These are phyloP conservation scores for Hapalemur alaotrensis DNA, from an alignment of 2,797 vertebrate species.

Conservation along the genomic window DNA sequence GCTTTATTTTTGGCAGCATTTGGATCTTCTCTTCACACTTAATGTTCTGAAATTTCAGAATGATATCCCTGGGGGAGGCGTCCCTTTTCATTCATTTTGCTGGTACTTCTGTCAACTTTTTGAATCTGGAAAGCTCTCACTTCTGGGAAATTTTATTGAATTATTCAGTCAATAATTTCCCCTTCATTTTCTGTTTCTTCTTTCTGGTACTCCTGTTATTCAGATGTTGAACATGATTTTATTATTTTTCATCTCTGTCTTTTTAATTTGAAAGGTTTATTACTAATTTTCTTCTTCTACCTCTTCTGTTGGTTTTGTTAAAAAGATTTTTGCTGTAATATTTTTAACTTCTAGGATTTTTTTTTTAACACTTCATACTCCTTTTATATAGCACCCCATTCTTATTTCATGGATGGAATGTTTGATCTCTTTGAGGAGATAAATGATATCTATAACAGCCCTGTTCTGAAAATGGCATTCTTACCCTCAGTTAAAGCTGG, in stretches of 20 bases:
- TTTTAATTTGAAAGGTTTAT: constrained; percentile 28
- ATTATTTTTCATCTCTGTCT: constrained; percentile 22
- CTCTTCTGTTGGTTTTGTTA: neutral
- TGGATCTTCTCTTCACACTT: neutral
- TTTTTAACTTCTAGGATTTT: constrained; percentile 30
- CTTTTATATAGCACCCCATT: neutral
- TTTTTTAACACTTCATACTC: neutral
- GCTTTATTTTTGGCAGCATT: neutral
- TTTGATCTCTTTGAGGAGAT: neutral
- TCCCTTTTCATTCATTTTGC: neutral
- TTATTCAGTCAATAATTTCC: constrained; percentile 17
- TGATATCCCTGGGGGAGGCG: neutral
- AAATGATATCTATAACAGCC: too few species aligned
- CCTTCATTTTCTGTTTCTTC: neutral
- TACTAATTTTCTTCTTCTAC: constrained; percentile 22
- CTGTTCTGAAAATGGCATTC: neutral
- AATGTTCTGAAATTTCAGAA: neutral
- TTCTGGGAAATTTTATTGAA: constrained; percentile 8
- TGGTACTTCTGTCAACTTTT: neutral
- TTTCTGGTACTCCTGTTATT: neutral
- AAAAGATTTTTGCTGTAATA: neutral
- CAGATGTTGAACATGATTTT: neutral
- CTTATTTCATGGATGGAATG: neutral
- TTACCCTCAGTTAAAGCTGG: neutral
- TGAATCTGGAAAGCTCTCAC: neutral